Base-by-base conservation (phyloP, 1,140 invertebrate genomes). In the Diorhabda sublineata region DNA sequence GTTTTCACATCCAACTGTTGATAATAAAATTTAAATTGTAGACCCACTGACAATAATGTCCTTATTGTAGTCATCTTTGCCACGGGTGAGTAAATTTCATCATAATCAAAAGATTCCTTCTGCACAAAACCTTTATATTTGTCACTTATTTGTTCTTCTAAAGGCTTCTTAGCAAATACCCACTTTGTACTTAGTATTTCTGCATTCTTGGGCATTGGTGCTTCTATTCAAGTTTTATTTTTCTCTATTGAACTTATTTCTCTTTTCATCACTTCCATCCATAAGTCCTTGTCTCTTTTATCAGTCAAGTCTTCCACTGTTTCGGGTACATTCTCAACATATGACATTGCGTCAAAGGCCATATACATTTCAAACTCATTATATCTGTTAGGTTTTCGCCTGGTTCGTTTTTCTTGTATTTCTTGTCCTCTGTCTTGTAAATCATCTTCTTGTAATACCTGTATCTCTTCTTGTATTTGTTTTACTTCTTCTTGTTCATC, bases 211-310 rank as follows among this genome's bases (percentile, higher is more conserved):
- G 78, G 77, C 64, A 71, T 66, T n/a, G 76, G 61, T 7, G 76
- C 73, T 11, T 79, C 5, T 57, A 66, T 63, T 76, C 78, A 83
- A 41, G 78, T 81, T 9, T 79, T 68, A 72, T 83, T 79, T 72
- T 80, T 77, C 26, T 26, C 26, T 26, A 1, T 26, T 26, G 26
- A 26, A 26, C 26, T 26, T 26, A 26, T 26, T 26, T 26, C 26
- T 26, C 26, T 26, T 26, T 26, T 26, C 67, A 82, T 84, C 6
- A 80, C 82, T 62, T 69, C 62, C 66, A 75, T 70, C 81, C 83
- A 83, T 43, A 74, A 43, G 41, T 73, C 42, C 42, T 59, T 11
- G 42, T 82, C 76, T 56, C 44, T 2, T 68, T 52, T 66, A 41
- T 42, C 66, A 0, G 3, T 7, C 2, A 11, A 59, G 7, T 59